Percentiles rank a stretch among this genome's conserved stretches.
Conservation (phyloP, 2,888 invertebrate genomes). For the Tenthredo notha region DNA sequence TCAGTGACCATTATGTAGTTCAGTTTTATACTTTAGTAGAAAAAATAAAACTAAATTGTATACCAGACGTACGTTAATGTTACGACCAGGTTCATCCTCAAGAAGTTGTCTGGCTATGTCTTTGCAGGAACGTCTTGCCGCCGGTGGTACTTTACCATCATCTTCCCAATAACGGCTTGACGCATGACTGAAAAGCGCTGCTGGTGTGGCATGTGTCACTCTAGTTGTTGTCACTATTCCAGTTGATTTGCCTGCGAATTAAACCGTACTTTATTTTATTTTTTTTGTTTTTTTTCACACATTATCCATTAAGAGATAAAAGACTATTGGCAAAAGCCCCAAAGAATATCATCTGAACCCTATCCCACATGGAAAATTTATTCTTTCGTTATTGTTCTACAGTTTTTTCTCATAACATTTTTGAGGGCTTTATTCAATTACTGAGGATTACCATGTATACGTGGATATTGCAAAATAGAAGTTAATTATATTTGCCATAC, state of each 20-base stretch:
- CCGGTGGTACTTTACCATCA: slow-evolving; percentile 87
- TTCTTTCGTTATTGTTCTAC: not conserved
- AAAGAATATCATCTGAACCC: too few species aligned
- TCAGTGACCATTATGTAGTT: not conserved
- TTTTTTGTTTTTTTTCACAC: not conserved
- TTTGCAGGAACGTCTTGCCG: slow-evolving; percentile 86
- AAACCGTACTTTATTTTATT: not conserved
- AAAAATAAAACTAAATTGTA: slow-evolving; percentile 7
- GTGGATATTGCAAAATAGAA: not conserved
- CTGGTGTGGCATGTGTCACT: slow-evolving; percentile 90
- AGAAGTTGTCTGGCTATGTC: slow-evolving; percentile 89
- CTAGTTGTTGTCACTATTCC: slow-evolving; percentile 90
- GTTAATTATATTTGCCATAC: not conserved
- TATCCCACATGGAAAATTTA: too few species aligned
- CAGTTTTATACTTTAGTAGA: too few species aligned
- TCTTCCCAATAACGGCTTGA: slow-evolving; percentile 90
- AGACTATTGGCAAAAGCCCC: too few species aligned
- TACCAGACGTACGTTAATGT: slow-evolving; percentile 83
- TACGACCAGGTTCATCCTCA: slow-evolving; percentile 88
- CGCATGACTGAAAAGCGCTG: slow-evolving; percentile 88
- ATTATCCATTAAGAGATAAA: too few species aligned
- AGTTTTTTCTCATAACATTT: not conserved
- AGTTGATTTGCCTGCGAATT: slow-evolving; percentile 85
- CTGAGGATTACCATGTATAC: not conserved
- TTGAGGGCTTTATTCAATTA: not conserved